These are phyloP conservation scores for Hemitrygon akajei DNA, from an alignment of 2,797 vertebrate species.

Conservation along the genomic window DNA sequence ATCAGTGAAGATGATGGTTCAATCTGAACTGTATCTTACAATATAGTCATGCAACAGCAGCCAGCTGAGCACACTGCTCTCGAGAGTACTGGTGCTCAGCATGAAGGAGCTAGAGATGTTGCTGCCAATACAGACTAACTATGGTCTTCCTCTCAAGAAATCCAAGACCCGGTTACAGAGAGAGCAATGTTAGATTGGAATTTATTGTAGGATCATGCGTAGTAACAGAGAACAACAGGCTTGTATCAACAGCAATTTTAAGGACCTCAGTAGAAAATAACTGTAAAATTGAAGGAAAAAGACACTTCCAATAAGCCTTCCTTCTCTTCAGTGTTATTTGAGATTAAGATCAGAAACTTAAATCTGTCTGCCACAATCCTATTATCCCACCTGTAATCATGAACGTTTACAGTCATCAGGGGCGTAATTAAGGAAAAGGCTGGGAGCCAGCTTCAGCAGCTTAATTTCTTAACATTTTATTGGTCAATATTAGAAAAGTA, in stretches of 20 bases:
- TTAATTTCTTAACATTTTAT: background rate
- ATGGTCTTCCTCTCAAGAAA: too few species aligned
- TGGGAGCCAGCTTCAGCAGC: background rate
- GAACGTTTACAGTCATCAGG: background rate
- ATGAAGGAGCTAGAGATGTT: too few species aligned
- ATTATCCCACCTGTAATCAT: background rate
- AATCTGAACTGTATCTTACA: too few species aligned
- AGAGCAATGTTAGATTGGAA: too few species aligned
- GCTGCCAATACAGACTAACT: too few species aligned
- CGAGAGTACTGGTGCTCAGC: too few species aligned
- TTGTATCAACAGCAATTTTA: background rate
- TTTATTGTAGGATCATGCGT: too few species aligned
- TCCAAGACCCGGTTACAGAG: too few species aligned
- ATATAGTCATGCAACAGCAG: too few species aligned
- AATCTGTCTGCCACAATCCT: background rate
- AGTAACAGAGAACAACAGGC: background rate
- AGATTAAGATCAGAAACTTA: background rate
- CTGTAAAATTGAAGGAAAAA: background rate
- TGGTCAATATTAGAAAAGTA: background rate
- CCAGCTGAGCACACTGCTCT: too few species aligned
- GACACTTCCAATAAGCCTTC: background rate
- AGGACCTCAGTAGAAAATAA: background rate
- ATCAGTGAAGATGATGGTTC: too few species aligned
- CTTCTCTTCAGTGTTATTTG: background rate
- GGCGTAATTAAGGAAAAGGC: background rate